A percentile compares a stretch with the other conserved stretches of the same genome.
Evolutionary conservation across 1,140 invertebrate species (phyloP).

Genomic region (Holcopasites calliopsidis): DNA sequence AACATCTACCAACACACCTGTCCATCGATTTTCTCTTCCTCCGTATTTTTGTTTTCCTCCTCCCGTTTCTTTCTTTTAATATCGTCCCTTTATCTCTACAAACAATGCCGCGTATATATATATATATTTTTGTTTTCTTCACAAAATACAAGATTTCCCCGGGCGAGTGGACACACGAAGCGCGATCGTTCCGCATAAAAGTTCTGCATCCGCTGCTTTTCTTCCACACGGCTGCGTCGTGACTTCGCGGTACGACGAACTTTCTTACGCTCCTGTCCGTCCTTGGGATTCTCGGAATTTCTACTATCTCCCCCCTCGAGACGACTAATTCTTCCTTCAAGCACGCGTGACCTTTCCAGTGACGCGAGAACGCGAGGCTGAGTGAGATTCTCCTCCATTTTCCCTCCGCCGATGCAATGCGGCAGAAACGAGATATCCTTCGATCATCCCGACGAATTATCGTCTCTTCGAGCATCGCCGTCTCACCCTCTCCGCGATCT

Average conservation of each 20-base stretch:
- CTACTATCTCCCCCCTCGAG: neutral
- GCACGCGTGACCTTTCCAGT: neutral
- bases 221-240: neutral
- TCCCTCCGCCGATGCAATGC: too few species aligned
- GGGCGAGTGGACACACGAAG: neutral
- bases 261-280: neutral
- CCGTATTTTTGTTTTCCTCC: neutral
- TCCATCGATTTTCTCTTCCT: constrained; percentile 32
- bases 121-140: too few species aligned
- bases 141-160: neutral
- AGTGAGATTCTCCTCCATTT: too few species aligned
- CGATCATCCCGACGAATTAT: neutral
- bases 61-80: neutral
- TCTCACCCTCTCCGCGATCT: constrained; percentile 40
- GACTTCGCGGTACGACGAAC: neutral
- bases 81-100: neutral
- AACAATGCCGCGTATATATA: constrained; percentile 5
- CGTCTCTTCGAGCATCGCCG: neutral
- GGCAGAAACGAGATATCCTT: neutral
- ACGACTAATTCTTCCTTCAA: neutral
- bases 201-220: neutral
- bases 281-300: neutral
- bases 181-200: neutral
- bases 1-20: constrained; percentile 21
- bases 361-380: neutral